Evolutionary conservation across 2,888 invertebrate species (phyloP), one percentile per base, ranked within the genome.

Genomic region (Eupithecia pulchellata): DNA sequence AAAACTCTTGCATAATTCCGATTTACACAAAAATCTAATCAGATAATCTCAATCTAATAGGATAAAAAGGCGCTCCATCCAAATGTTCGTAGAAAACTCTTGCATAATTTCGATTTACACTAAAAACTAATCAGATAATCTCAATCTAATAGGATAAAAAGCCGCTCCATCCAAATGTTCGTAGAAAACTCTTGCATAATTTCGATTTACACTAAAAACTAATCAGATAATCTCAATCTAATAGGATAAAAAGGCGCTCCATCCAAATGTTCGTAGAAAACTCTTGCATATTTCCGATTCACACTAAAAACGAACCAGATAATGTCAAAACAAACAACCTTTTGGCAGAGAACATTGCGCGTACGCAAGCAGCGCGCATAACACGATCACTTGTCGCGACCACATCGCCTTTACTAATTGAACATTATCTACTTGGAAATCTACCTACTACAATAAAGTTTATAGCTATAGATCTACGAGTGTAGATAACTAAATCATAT

Each of bases 331-430:
- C 8, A 57, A 57, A 27, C 27, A 77, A 82, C 84, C 84, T 72
- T 77, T 79, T 17, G 75, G 81, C 17, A 83, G 52, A 2, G 75
- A 55, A 39, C 76, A 82, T 62, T 69, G 77, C 55, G 69, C 77
- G 14, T 69, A 55, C 62, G 75, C 74, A 64, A 64, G 9, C 30
- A 67, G 36, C 14, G 30, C 66, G 61, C 62, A 60, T 3, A 25
- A 71, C 71, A 67, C 71, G 14, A 67, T 25, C 55, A 64, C 34
- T 30, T 32, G n/a, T 30, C 58, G 25, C 52, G 13, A 65, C 30
- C 61, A 29, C 69, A 70, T 70, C 11, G 30, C 14, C 17, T 9
- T 17, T n/a, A 69, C 69, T 70, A 66, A 69, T 47, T 55, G n/a
- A 62, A 25, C 20, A 55, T 69, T 65, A 69, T 69, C 65, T 47